Evolutionary conservation across 2,113 vertebrate species (phyloP), one percentile per base, ranked within the genome.

Genomic region (Cynopterus brachyotis): DNA sequence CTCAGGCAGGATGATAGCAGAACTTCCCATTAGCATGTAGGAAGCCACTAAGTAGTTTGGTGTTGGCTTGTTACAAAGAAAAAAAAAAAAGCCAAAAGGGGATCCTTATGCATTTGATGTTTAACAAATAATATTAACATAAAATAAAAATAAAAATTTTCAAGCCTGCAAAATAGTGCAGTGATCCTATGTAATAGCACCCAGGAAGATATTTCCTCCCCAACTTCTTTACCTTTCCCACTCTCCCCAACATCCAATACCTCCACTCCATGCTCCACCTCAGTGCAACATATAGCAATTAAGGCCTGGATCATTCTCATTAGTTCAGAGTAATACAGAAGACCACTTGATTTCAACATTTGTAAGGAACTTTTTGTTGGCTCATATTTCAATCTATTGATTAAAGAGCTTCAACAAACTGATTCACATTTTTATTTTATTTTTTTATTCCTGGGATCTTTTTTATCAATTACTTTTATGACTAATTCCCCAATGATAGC

Each of bases 191-290:
- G 9, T 60, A n/a, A 66, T 15, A 50, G 50, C 12, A 47, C 16
- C 9, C 30, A 62, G 53, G 64, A 59, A 30, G 30, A 4, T 11
- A 26, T 22, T 28, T 15, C 3, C 20, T n/a, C 9, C 12, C 15
- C 13, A 10, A 7, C 4, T 53, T 1, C 15, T 89, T 57, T 12
- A 28, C 13, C 32, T 9, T 37, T 8, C 3, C 17, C 8, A 20
- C 7, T 53, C 0, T 28, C 6, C 13, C 0, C 10, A 26, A 2
- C 17, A 5, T 10, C 0, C 10, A 26, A 2, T 13, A 5, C 3
- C 4, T 3, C 17, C 2, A 26, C 11, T 7, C 20, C 22, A 8
- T 2, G 7, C 2, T 20, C n/a, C n/a, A 69, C 6, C 10, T 66
- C 32, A n/a, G 32, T 24, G 3, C 42, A 32, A 16, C 8, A 26